Evolutionary conservation across 1,140 invertebrate species (phyloP).

Genomic region (Zaprionus ornatus): DNA sequence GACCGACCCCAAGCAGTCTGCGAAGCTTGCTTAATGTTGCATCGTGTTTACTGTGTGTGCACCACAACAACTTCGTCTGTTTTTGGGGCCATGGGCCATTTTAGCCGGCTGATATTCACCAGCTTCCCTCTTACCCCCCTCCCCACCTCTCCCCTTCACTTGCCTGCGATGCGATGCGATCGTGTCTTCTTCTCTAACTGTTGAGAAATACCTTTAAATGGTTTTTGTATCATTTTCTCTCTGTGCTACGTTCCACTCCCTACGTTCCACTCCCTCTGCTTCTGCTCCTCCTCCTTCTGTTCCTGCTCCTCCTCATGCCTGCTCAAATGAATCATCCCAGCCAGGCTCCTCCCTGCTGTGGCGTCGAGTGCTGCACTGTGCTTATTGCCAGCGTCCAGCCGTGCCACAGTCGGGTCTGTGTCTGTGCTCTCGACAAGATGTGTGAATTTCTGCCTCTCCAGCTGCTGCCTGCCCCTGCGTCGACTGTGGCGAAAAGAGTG

Average conservation of each 20-base stretch:
- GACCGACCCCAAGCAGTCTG: slow-evolving; percentile 80
- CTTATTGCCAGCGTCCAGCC: slow-evolving; percentile 41
- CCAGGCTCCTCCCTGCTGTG: slow-evolving; percentile 76
- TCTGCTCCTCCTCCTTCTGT: background rate
- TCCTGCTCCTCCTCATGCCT: background rate
- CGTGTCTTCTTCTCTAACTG: slow-evolving; percentile 74
- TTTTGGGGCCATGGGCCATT: slow-evolving; percentile 61
- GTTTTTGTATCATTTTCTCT: slow-evolving; percentile 67
- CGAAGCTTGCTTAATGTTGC: slow-evolving; percentile 58
- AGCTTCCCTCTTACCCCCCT: slow-evolving; percentile 27
- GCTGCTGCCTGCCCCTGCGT: slow-evolving; percentile 10
- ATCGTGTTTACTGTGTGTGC: slow-evolving; percentile 12
- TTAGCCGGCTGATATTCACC: slow-evolving; percentile 28
- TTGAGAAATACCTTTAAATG: slow-evolving; percentile 79
- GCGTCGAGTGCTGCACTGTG: slow-evolving; percentile 62
- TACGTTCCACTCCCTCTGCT: too few relatives aligned
- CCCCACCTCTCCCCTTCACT: background rate
- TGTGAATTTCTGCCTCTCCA: slow-evolving; percentile 66
- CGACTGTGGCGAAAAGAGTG: slow-evolving; percentile 77
- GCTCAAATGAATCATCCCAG: slow-evolving; percentile 76
- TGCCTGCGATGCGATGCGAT: slow-evolving; percentile 8
- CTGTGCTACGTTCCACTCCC: slow-evolving; percentile 35
- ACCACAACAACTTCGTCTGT: slow-evolving; percentile 24
- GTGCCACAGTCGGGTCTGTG: slow-evolving; percentile 11
- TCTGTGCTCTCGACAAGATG: slow-evolving; percentile 66